Conservation (phyloP, 2,888 invertebrate genomes). For the Gymnocheta viridis region DNA sequence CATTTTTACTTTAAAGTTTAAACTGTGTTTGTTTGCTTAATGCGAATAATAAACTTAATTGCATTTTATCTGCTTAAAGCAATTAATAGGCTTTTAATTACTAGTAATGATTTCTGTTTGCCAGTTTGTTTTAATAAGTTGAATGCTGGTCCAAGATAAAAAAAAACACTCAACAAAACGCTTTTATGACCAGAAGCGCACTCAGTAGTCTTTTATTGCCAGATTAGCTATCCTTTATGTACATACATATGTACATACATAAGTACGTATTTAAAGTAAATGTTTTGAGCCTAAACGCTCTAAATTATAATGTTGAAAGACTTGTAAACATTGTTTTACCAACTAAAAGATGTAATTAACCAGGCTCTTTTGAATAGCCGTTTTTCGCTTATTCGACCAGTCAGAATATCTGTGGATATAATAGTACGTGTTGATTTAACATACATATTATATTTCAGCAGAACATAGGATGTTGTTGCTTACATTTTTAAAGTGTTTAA, state of each 20-base stretch:
- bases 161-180: neutral
- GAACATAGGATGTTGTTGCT: too few relatives aligned
- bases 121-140: neutral
- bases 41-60: neutral
- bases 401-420: too few relatives aligned
- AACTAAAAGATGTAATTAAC: neutral
- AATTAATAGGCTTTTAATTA: neutral
- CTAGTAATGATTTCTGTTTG: neutral
- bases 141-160: too few relatives aligned
- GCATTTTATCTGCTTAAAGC: neutral
- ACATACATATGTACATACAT: too few relatives aligned
- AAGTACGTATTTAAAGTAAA: too few relatives aligned
- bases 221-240: neutral
- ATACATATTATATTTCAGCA: too few relatives aligned
- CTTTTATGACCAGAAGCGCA: constrained; percentile 1
- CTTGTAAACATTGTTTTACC: neutral
- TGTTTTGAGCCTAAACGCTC: neutral
- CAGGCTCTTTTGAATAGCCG: neutral
- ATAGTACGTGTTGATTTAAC: too few relatives aligned
- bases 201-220: neutral
- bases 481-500: too few relatives aligned
- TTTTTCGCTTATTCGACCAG: neutral
- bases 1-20: neutral
- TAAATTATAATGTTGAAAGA: neutral
- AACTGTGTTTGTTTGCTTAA: neutral